Evolutionary conservation across 1,140 invertebrate genomes (phyloP).

Genomic region (Apocrypta bakeri): DNA sequence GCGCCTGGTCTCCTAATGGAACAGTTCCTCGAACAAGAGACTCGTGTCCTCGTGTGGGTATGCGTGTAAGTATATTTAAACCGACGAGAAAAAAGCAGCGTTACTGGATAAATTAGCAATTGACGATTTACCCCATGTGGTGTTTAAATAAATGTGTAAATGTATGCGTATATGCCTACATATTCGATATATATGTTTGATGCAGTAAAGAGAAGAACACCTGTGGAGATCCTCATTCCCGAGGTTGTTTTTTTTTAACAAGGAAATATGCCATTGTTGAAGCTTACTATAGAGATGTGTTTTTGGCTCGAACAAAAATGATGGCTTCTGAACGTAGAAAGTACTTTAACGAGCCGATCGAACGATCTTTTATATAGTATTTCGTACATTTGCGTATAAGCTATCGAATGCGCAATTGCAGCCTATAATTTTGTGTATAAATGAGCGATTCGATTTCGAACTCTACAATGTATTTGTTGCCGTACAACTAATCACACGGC

Average conservation of each 20-base stretch:
- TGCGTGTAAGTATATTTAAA: background rate
- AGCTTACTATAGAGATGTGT: background rate
- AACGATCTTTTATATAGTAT: background rate
- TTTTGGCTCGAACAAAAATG: no score
- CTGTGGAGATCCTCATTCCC: no score
- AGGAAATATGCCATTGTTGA: no score
- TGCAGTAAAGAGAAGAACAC: no score
- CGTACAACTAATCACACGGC: background rate
- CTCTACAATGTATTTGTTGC: background rate
- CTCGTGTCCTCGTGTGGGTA: background rate
- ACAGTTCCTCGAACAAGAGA: constrained; percentile 5
- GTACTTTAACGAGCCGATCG: no score
- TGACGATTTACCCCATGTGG: background rate
- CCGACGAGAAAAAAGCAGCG: background rate
- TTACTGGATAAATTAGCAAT: background rate
- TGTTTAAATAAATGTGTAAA: no score
- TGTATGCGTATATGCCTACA: background rate
- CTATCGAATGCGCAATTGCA: constrained; percentile 20
- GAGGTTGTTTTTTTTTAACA: no score
- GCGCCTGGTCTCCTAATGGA: constrained; percentile 36
- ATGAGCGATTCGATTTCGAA: background rate
- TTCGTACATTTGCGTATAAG: background rate
- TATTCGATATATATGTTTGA: no score
- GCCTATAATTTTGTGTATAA: background rate
- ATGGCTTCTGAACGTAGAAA: no score